These are phyloP conservation scores for Micrastur ruficollis DNA, from an alignment of 2,797 vertebrate species.

Conservation along the genomic window DNA sequence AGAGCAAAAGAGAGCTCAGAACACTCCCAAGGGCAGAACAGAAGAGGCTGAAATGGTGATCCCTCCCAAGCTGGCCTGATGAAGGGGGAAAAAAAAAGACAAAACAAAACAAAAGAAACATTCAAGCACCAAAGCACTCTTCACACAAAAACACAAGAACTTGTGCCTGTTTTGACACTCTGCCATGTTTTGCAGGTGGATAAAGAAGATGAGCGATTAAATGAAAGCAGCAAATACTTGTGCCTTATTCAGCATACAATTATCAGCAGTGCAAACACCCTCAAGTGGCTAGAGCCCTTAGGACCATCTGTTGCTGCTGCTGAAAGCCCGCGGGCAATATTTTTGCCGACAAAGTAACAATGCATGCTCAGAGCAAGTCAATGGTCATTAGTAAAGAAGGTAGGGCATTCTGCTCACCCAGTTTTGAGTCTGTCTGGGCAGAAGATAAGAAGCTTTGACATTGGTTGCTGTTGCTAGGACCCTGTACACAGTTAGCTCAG, in stretches of 20 bases:
- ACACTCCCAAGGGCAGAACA: not conserved
- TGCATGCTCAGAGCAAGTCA: not conserved
- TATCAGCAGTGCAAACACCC: not conserved
- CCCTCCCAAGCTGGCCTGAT: not conserved
- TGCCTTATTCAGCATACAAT: not conserved
- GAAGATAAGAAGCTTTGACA: not conserved
- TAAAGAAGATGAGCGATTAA: not conserved
- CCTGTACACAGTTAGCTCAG: not conserved
- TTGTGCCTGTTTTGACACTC: not conserved
- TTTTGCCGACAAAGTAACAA: not conserved
- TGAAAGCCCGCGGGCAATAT: not conserved
- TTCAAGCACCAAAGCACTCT: not conserved
- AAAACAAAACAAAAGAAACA: not conserved
- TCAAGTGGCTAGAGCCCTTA: not conserved
- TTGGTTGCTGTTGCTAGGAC: not conserved
- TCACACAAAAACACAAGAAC: not conserved
- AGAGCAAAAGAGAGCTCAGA: not conserved
- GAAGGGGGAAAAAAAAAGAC: not conserved
- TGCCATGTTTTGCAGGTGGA: not conserved
- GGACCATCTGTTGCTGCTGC: not conserved
- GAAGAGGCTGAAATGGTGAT: not conserved
- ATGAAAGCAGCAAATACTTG: not conserved
- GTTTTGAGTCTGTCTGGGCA: not conserved
- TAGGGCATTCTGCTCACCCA: not conserved
- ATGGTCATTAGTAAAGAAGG: not conserved